Evolutionary conservation across 2,797 vertebrate species (phyloP).

Genomic region (Ambastaia sidthimunki): DNA sequence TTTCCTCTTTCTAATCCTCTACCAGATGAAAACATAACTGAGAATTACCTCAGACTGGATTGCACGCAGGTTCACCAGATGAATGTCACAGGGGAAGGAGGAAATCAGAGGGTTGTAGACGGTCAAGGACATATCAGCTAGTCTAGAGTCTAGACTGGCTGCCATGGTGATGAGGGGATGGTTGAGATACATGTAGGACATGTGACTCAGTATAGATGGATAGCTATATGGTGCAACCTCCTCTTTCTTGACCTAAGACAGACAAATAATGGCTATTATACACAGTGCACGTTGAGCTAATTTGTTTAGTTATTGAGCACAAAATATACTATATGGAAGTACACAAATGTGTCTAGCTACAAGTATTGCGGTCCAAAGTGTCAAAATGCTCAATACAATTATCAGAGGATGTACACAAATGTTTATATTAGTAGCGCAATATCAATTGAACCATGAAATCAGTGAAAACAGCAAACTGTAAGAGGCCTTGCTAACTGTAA

Average conservation of each 20-base stretch:
- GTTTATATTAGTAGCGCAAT: too few relatives aligned
- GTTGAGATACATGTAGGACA: slow-evolving; percentile 82
- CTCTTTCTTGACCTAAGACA: slow-evolving; percentile 69
- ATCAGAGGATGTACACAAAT: too few relatives aligned
- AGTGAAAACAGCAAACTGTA: too few relatives aligned
- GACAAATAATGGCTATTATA: background rate
- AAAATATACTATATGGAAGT: background rate
- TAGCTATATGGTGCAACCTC: slow-evolving; percentile 77
- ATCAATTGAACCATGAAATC: too few relatives aligned
- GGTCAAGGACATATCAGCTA: slow-evolving; percentile 65
- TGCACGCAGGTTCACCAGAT: slow-evolving; percentile 87
- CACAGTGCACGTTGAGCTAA: background rate
- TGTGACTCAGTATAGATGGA: slow-evolving; percentile 86
- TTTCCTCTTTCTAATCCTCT: slow-evolving; percentile 17
- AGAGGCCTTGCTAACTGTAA: too few relatives aligned
- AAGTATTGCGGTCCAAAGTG: too few relatives aligned
- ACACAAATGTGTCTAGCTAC: background rate
- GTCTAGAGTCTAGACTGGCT: slow-evolving; percentile 63
- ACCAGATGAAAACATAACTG: background rate
- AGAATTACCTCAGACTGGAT: slow-evolving; percentile 84
- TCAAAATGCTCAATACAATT: too few relatives aligned
- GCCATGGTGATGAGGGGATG: slow-evolving; percentile 84
- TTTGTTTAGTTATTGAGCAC: background rate
- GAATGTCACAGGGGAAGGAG: slow-evolving; percentile 88
- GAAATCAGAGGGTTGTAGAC: slow-evolving; percentile 78